Conservation (phyloP, 2,888 invertebrate genomes). For the Dyspetes luteomarginatus region DNA sequence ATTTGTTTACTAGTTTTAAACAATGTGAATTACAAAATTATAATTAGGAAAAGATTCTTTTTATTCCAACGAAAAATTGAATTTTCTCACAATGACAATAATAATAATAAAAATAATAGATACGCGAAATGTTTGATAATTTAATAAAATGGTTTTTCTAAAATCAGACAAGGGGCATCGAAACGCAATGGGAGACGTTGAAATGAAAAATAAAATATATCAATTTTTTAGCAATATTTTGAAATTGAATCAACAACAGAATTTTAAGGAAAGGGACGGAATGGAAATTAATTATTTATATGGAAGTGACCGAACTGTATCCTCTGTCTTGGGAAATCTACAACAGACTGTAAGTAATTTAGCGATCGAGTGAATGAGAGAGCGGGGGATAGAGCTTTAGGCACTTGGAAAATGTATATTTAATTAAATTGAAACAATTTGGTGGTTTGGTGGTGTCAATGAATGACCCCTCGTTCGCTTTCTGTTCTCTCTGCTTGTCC, state of each 20-base stretch:
- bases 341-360: neutral
- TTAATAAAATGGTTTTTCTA: too few relatives aligned
- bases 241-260: neutral
- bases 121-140: too few relatives aligned
- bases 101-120: too few relatives aligned
- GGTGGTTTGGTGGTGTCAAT: conserved; percentile 52
- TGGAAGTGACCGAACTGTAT: neutral
- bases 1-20: too few relatives aligned
- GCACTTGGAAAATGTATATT: conserved; percentile 75
- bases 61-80: too few relatives aligned
- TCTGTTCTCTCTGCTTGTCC: neutral
- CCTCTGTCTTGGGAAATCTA: neutral
- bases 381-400: neutral
- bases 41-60: neutral
- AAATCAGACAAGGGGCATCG: too few relatives aligned
- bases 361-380: neutral
- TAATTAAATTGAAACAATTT: conserved; percentile 79
- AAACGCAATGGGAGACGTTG: too few relatives aligned
- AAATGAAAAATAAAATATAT: too few relatives aligned
- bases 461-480: conserved; percentile 19
- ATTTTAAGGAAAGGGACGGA: neutral
- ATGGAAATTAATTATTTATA: neutral
- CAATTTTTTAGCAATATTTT: too few relatives aligned
- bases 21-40: too few relatives aligned
- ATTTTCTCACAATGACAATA: too few relatives aligned